Evolutionary conservation across 2,113 vertebrate species (phyloP).

Genomic region (Emydura subglobosa): DNA sequence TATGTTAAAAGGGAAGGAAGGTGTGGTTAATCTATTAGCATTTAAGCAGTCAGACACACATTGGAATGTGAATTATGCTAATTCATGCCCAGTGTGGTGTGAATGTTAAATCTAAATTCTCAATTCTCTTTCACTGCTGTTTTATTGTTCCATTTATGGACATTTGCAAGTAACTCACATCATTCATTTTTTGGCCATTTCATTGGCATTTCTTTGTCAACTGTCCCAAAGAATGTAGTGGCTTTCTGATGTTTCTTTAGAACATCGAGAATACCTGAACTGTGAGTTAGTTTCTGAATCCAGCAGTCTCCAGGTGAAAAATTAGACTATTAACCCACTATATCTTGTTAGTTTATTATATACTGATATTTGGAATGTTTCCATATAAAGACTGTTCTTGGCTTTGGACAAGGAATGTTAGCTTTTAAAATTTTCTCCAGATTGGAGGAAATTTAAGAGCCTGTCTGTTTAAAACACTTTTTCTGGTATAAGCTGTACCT

Average conservation of each 20-base stretch:
- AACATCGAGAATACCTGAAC: not conserved
- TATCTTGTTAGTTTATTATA: not conserved
- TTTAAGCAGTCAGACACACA: not conserved
- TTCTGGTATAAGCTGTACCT: not conserved
- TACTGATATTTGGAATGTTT: constrained; percentile 5
- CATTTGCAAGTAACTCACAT: not conserved
- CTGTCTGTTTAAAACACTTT: constrained; percentile 20
- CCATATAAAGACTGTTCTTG: not conserved
- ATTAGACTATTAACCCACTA: not conserved
- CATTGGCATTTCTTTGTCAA: not conserved
- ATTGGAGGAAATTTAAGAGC: constrained; percentile 13
- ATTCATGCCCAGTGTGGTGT: not conserved
- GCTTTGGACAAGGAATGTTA: not conserved
- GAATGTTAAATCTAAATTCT: not conserved
- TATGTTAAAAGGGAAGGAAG: not conserved
- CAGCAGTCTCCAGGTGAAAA: not conserved
- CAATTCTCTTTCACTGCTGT: not conserved
- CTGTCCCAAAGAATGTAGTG: not conserved
- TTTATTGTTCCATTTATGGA: not conserved
- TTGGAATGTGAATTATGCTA: not conserved
- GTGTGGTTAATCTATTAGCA: not conserved
- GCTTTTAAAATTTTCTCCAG: constrained; percentile 11
- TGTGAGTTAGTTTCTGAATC: not conserved
- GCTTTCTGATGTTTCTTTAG: not conserved
- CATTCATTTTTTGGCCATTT: not conserved